Percentiles rank a stretch among this genome's conserved stretches.
phyloP scores from a whole-genome alignment of 2,113 vertebrate genomes.

The Hassar affinis region DNA sequence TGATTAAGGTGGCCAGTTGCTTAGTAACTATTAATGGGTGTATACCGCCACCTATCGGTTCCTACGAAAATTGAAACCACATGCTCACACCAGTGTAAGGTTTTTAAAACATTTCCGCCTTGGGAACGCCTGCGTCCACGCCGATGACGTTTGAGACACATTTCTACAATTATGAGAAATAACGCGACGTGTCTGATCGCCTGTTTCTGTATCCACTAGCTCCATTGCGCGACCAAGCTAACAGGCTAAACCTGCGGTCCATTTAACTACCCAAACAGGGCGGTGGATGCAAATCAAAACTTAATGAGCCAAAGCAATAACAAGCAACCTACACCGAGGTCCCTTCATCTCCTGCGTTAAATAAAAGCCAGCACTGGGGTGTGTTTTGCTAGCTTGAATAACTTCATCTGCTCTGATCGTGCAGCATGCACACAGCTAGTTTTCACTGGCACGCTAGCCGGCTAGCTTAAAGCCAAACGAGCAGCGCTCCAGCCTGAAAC shows the following conservation, averaged over 20 bases:
- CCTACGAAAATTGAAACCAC: not conserved
- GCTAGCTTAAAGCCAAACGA: not conserved
- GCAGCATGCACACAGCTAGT: constrained; percentile 36
- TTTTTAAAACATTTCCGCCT: not conserved
- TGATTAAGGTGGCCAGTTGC: constrained; percentile 15
- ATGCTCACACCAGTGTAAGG: constrained; percentile 9
- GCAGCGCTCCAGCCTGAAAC: not conserved
- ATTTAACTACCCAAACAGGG: constrained; percentile 5
- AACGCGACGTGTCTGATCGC: not conserved
- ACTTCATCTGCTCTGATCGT: constrained; percentile 28
- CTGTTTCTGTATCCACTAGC: not conserved
- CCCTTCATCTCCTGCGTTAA: not conserved
- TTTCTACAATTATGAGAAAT: not conserved
- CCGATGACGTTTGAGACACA: not conserved
- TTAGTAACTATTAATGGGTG: constrained; percentile 22
- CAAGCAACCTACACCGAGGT: not conserved
- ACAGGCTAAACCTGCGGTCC: constrained; percentile 4
- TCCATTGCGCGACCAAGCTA: not conserved
- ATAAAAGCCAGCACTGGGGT: not conserved
- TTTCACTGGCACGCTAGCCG: not conserved
- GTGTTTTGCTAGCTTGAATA: not conserved
- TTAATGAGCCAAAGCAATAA: not conserved
- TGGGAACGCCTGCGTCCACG: not conserved
- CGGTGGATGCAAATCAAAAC: not conserved
- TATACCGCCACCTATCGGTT: constrained; percentile 50